These are phyloP conservation scores for Syngnathus acus DNA, from an alignment of 2,797 vertebrate genomes.

Conservation along the genomic window DNA sequence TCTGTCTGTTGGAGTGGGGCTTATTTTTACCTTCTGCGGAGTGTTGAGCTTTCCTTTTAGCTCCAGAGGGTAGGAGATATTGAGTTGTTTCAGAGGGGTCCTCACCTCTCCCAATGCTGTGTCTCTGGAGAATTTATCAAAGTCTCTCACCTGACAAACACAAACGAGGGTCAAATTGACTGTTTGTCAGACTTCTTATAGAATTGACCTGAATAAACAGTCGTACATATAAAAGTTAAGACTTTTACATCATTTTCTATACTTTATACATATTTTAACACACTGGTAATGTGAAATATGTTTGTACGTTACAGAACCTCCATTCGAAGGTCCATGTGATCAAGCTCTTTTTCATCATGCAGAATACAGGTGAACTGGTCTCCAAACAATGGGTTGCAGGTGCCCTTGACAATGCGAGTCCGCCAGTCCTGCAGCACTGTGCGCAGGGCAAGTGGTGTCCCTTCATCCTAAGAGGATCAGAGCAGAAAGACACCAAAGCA, in stretches of 20 bases:
- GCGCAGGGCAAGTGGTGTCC: slow-evolving; percentile 31
- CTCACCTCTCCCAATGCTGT: slow-evolving; percentile 67
- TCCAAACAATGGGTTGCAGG: slow-evolving; percentile 61
- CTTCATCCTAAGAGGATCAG: slow-evolving; percentile 25
- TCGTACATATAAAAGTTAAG: neutral
- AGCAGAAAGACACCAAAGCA: neutral
- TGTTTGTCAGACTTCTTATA: neutral
- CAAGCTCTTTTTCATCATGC: slow-evolving; percentile 36
- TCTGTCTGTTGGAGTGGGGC: neutral
- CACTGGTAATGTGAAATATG: neutral
- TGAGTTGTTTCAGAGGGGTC: slow-evolving; percentile 47
- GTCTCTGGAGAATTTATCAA: slow-evolving; percentile 73
- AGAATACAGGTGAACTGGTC: slow-evolving; percentile 68
- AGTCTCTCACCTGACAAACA: slow-evolving; percentile 66
- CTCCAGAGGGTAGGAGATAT: slow-evolving; percentile 61
- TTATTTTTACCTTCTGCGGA: slow-evolving; percentile 54
- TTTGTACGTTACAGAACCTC: slow-evolving; percentile 50
- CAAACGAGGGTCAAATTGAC: neutral
- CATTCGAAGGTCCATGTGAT: slow-evolving; percentile 59
- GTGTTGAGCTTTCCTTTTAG: slow-evolving; percentile 62
- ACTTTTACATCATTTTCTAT: neutral
- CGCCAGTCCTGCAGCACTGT: slow-evolving; percentile 64
- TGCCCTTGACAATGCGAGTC: slow-evolving; percentile 64
- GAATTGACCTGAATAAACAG: neutral
- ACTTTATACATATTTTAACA: neutral